Conservation (phyloP, 2,797 vertebrate species). For the Gymnopithys bicolor region DNA sequence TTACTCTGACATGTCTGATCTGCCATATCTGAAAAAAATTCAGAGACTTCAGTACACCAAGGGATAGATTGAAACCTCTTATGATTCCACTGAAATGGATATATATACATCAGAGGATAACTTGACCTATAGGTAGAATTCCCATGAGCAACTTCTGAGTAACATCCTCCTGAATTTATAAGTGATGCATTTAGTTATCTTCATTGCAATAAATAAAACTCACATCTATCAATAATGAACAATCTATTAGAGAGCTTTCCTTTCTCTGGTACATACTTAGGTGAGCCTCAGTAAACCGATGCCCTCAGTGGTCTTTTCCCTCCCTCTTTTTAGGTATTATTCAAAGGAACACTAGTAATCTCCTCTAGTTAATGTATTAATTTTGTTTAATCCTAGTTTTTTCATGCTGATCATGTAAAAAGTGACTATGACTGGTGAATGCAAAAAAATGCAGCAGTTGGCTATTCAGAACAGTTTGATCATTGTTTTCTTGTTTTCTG, state of each 20-base stretch:
- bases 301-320: background rate
- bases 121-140: background rate
- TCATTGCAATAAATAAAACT: background rate
- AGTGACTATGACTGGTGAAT: background rate
- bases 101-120: background rate
- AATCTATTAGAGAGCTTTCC: background rate
- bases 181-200: background rate
- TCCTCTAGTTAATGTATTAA: background rate
- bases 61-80: background rate
- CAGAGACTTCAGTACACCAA: background rate
- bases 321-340: background rate
- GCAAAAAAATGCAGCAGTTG: background rate
- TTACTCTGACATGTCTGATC: background rate
- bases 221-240: background rate
- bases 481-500: background rate
- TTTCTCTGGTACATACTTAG: background rate
- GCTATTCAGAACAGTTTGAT: background rate
- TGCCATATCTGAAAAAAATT: background rate
- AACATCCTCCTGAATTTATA: background rate
- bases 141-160: background rate
- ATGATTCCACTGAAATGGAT: background rate
- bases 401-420: background rate
- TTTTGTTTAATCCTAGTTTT: background rate
- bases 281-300: background rate
- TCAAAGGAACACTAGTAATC: background rate